These are phyloP conservation scores for Ptychobarbus kaznakovi DNA, from an alignment of 2,797 vertebrate genomes.

Conservation along the genomic window DNA sequence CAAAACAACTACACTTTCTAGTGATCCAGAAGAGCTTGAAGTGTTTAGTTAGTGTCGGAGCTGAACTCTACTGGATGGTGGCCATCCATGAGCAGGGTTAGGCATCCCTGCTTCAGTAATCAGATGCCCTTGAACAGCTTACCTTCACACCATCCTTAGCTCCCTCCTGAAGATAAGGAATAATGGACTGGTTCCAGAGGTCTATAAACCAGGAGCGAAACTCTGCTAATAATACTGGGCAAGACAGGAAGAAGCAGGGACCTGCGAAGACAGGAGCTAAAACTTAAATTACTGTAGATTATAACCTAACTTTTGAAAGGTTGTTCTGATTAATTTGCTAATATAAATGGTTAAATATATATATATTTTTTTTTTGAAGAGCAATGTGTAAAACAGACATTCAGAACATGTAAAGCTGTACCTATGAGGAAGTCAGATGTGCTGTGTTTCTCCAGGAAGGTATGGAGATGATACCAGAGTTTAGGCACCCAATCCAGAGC, in stretches of 20 bases:
- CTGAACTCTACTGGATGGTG: not conserved
- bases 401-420: constrained; percentile 61
- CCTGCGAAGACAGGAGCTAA: constrained; percentile 71
- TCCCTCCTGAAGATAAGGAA: constrained; percentile 95
- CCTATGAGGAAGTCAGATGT: constrained; percentile 98
- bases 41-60: not conserved
- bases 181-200: constrained; percentile 97
- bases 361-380: not conserved
- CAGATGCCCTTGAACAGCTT: not conserved
- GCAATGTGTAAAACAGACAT: not conserved
- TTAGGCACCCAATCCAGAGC: constrained; percentile 96
- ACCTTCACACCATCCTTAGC: constrained; percentile 95
- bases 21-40: not conserved
- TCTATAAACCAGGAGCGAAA: constrained; percentile 98
- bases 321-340: not conserved
- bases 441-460: constrained; percentile 97
- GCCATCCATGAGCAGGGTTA: not conserved
- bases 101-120: not conserved
- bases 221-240: constrained; percentile 91
- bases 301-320: not conserved
- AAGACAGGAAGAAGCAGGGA: constrained; percentile 97
- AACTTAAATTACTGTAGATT: not conserved
- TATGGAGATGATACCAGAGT: constrained; percentile 96
- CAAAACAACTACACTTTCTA: not conserved
- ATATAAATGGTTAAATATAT: not conserved